Percentiles rank a stretch among this genome's conserved stretches.
phyloP scores from a whole-genome alignment of 1,140 invertebrate genomes.

The Seison nebaliae region DNA sequence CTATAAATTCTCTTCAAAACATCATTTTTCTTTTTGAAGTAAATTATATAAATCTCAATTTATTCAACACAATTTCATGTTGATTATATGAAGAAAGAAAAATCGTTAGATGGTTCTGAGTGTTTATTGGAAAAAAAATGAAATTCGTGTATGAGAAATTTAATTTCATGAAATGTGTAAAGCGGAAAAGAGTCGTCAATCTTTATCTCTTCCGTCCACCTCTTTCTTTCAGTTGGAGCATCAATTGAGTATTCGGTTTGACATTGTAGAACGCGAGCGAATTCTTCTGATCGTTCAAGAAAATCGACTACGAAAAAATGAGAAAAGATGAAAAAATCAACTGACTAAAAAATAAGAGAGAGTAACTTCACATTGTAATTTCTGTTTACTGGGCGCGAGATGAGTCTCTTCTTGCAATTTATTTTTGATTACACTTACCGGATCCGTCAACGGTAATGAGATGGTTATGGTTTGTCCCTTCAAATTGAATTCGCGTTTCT shows the following conservation, averaged over 20 bases:
- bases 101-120: too few relatives aligned
- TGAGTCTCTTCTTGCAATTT: slow-evolving; percentile 60
- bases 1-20: too few relatives aligned
- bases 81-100: too few relatives aligned
- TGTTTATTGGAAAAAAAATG: too few relatives aligned
- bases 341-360: slow-evolving; percentile 1
- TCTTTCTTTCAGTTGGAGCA: slow-evolving; percentile 74
- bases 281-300: slow-evolving; percentile 89
- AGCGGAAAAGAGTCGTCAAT: neutral
- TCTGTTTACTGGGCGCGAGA: slow-evolving; percentile 89
- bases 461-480: slow-evolving; percentile 60
- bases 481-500: slow-evolving; percentile 83
- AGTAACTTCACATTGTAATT: slow-evolving; percentile 57
- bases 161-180: too few relatives aligned
- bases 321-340: slow-evolving; percentile 1
- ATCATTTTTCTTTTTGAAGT: too few relatives aligned
- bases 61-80: too few relatives aligned
- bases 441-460: slow-evolving; percentile 48
- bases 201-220: slow-evolving; percentile 86
- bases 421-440: slow-evolving; percentile 43
- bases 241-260: slow-evolving; percentile 47
- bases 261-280: slow-evolving; percentile 84
- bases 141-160: too few relatives aligned
- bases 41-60: too few relatives aligned
- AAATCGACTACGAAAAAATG: slow-evolving; percentile 48